Evolutionary conservation across 2,797 vertebrate genomes (phyloP), one percentile per base, ranked within the genome.

Genomic region (Spinus olivaceus): DNA sequence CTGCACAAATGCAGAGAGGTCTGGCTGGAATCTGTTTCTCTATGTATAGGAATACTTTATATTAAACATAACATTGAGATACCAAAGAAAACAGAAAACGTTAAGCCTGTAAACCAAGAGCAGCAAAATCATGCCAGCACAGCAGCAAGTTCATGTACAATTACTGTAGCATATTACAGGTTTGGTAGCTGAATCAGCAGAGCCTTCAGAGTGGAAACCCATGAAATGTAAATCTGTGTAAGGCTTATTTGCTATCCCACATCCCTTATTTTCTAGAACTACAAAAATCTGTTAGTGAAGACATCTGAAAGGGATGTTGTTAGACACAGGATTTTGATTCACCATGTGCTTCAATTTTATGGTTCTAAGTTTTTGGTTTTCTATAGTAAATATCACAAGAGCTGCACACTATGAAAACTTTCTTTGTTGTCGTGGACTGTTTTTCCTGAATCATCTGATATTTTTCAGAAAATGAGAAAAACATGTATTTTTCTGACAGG

Each of bases 151-250:
- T 85, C 71, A 81, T 51, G 24, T 72, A 78, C 61, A 91, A 87
- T 94, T 95, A 92, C 69, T 65, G 28, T 7, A 66, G 84, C 33
- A 86, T 93, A 96, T 95, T 94, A 92, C 79, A 91, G 81, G 76
- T 93, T 93, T 94, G 54, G 69, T 86, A 74, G 89, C 93, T 96
- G 94, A 97, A 88, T 96, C 93, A 92, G 88, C 94, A 94, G 81
- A 92, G 57, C 33, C 77, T 93, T 88, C 69, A 65, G 65, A 95
- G 89, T 66, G 54, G 46, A 95, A 95, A 86, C 27, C 59, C 79
- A 78, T 59, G 57, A 94, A 90, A 90, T 60, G 28, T 51, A 91
- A 85, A 88, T 81, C 53, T 69, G 21, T 0, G 0, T 35, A 72
- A 71, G 61, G 35, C 44, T 83, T 82, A 65, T 82, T 89, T 85